These are phyloP conservation scores for Grus americana DNA, from an alignment of 2,113 vertebrate species.

Conservation along the genomic window DNA sequence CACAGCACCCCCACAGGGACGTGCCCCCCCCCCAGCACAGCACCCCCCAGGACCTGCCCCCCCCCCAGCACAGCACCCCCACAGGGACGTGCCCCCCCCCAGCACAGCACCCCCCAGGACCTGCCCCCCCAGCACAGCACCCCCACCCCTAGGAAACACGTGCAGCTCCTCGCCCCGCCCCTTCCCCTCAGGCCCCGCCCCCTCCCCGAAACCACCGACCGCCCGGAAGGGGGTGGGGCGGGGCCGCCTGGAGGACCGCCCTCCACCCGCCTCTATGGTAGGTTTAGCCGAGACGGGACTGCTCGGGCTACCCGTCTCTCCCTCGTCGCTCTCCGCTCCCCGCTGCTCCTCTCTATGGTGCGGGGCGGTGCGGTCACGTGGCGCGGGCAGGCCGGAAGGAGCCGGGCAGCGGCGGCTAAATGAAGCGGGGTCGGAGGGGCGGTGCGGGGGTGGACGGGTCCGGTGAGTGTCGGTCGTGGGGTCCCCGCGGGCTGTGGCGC, in stretches of 20 bases:
- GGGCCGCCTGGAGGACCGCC: neutral
- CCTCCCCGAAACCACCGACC: neutral
- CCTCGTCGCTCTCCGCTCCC: neutral
- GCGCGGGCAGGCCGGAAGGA: constrained; percentile 33
- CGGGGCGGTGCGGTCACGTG: constrained; percentile 53
- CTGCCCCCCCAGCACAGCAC: no score
- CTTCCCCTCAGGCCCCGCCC: neutral
- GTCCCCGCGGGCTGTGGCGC: neutral
- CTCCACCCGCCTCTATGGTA: constrained; percentile 16
- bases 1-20: no score
- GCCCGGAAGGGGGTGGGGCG: neutral
- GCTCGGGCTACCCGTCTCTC: neutral
- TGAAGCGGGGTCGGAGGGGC: constrained; percentile 26
- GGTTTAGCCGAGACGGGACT: neutral
- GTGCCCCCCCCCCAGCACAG: no score
- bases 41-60: neutral
- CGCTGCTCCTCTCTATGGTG: constrained; percentile 40
- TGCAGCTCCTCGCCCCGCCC: neutral
- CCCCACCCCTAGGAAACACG: neutral
- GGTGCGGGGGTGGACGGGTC: neutral
- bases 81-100: no score
- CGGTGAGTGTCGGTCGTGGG: neutral
- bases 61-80: no score
- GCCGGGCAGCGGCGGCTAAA: constrained; percentile 38
- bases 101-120: no score